A percentile compares a stretch with the other conserved stretches of the same genome.
phyloP scores from a whole-genome alignment of 1,140 invertebrate genomes.

The Drosophila melanogaster region DNA sequence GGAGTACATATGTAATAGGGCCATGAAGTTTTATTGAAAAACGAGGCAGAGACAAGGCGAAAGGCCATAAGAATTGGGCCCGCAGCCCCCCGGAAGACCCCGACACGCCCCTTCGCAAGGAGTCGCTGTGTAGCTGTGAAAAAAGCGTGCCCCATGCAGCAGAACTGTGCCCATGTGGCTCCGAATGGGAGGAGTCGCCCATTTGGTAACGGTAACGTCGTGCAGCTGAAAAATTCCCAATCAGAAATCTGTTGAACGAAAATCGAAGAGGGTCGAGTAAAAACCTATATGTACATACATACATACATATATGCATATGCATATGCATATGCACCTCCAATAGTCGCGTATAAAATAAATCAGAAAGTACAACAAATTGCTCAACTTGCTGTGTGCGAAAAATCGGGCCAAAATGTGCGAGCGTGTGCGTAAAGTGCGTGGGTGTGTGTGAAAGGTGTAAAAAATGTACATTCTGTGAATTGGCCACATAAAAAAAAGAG shows the following conservation, averaged over 20 bases:
- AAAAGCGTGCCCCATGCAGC: slow-evolving; percentile 36
- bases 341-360: slow-evolving; percentile 7
- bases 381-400: slow-evolving; percentile 44
- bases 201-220: slow-evolving; percentile 49
- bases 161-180: slow-evolving; percentile 65
- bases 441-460: slow-evolving; percentile 79
- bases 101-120: slow-evolving; percentile 11
- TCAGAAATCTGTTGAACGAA: slow-evolving; percentile 42
- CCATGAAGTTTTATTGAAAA: slow-evolving; percentile 80
- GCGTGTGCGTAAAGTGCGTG: slow-evolving; percentile 64
- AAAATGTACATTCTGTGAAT: slow-evolving; percentile 80
- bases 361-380: slow-evolving; percentile 24
- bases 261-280: slow-evolving; percentile 27
- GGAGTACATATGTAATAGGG: slow-evolving; percentile 78
- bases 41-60: slow-evolving; percentile 45
- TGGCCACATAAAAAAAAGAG: slow-evolving; percentile 68
- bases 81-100: slow-evolving; percentile 1
- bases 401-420: slow-evolving; percentile 52
- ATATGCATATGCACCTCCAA: slow-evolving; percentile 1
- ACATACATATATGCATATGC: background rate
- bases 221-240: slow-evolving; percentile 43
- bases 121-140: slow-evolving; percentile 12
- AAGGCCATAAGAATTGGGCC: slow-evolving; percentile 31
- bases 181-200: slow-evolving; percentile 47
- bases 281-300: slow-evolving; percentile 1